A percentile compares a stretch with the other conserved stretches of the same genome.
These are phyloP conservation scores for Tenualosa thibaudeaui DNA, from an alignment of 2,797 vertebrate species.

Conservation along the genomic window DNA sequence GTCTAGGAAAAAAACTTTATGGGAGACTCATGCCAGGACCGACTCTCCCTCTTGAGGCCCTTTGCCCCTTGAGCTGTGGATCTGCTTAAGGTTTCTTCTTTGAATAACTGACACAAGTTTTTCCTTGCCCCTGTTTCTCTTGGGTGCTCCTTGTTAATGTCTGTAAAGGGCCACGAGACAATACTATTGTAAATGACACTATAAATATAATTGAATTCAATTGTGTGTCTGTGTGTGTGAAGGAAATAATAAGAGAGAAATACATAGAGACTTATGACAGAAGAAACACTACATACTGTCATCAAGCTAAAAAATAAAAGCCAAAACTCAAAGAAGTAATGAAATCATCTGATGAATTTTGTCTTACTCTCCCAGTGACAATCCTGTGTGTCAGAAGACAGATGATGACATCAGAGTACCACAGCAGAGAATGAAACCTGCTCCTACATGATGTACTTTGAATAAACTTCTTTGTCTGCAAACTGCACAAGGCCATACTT, in stretches of 20 bases:
- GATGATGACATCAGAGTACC: neutral
- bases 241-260: neutral
- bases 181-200: too few relatives aligned
- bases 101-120: too few relatives aligned
- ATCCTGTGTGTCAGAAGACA: neutral
- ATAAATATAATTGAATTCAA: too few relatives aligned
- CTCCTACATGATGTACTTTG: neutral
- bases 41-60: too few relatives aligned
- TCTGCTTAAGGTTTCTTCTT: too few relatives aligned
- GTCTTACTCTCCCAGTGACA: neutral
- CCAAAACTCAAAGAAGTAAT: neutral
- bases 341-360: neutral
- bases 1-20: too few relatives aligned
- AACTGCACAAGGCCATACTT: neutral
- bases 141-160: too few relatives aligned
- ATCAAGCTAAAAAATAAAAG: neutral
- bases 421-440: neutral
- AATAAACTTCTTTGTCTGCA: neutral
- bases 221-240: neutral
- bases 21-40: too few relatives aligned
- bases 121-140: too few relatives aligned
- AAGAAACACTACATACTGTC: neutral
- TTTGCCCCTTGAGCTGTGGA: too few relatives aligned
- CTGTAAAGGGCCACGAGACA: too few relatives aligned
- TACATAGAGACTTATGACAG: neutral